Conservation (phyloP, 2,113 vertebrate species). For the Atlantisia rogersi region DNA sequence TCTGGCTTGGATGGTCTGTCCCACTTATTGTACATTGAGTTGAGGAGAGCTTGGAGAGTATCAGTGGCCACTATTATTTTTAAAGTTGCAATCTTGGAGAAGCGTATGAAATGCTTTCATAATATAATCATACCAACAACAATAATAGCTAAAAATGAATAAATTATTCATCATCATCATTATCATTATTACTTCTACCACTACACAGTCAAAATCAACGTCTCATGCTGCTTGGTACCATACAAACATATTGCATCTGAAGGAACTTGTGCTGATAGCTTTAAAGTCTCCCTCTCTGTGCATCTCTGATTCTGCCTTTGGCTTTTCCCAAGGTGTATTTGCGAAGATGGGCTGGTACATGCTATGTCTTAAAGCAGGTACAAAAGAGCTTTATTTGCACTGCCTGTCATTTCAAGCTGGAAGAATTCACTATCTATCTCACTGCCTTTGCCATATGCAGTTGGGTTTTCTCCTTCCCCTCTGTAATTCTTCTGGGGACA, state of each 20-base stretch:
- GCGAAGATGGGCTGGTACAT: not conserved
- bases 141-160: not conserved
- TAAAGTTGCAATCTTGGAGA: not conserved
- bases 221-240: not conserved
- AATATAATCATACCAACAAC: not conserved
- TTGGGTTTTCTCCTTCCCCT: constrained; percentile 55
- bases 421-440: constrained; percentile 49
- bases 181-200: not conserved
- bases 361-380: not conserved
- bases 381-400: constrained; percentile 50
- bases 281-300: constrained; percentile 1
- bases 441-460: constrained; percentile 42
- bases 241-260: not conserved
- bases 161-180: not conserved
- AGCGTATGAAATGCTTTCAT: not conserved
- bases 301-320: constrained; percentile 23
- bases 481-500: constrained; percentile 20
- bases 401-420: constrained; percentile 50
- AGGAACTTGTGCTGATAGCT: not conserved
- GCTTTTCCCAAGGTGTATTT: constrained; percentile 6
- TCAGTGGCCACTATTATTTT: not conserved
- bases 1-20: not conserved
- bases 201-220: not conserved
- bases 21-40: not conserved
- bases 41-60: not conserved